A percentile compares a stretch with the other conserved stretches of the same genome.
Conservation (phyloP, 2,888 invertebrate species). For the Pocota personata region DNA sequence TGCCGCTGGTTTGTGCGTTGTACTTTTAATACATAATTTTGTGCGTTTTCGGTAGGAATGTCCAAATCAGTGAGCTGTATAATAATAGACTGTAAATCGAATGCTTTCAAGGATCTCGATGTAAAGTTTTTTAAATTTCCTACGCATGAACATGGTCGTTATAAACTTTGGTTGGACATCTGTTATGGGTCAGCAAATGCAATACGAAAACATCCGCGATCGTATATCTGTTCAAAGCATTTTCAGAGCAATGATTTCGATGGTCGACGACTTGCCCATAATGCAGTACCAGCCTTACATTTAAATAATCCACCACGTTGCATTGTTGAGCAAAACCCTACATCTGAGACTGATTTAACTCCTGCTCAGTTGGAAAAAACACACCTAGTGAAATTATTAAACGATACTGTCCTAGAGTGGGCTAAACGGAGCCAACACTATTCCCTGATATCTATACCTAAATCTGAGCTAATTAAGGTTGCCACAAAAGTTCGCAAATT, state of each 20-base stretch:
- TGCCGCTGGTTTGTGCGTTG: background rate
- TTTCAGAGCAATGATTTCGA: constrained; percentile 79
- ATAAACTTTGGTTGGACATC: constrained; percentile 79
- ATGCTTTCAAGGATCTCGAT: constrained; percentile 79
- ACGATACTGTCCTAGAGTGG: constrained; percentile 19
- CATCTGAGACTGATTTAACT: background rate
- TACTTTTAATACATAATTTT: background rate
- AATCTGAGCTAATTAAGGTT: background rate
- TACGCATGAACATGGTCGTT: constrained; percentile 78
- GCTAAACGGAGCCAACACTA: background rate
- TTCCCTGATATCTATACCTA: background rate
- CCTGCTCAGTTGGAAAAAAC: background rate
- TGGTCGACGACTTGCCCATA: constrained; percentile 77
- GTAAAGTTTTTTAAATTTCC: constrained; percentile 81
- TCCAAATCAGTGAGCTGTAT: constrained; percentile 80
- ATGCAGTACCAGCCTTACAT: constrained; percentile 78
- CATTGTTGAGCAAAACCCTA: background rate
- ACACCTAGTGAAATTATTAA: background rate
- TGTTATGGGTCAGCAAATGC: constrained; percentile 79
- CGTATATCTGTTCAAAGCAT: constrained; percentile 80
- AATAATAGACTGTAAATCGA: constrained; percentile 80
- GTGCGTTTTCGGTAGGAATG: constrained; percentile 72
- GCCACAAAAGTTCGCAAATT: constrained; percentile 8
- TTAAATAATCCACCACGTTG: constrained; percentile 62
- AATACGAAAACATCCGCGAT: constrained; percentile 78